Evolutionary conservation across 2,797 vertebrate genomes (phyloP), one percentile per base, ranked within the genome.

Genomic region (Sebastes variabilis): DNA sequence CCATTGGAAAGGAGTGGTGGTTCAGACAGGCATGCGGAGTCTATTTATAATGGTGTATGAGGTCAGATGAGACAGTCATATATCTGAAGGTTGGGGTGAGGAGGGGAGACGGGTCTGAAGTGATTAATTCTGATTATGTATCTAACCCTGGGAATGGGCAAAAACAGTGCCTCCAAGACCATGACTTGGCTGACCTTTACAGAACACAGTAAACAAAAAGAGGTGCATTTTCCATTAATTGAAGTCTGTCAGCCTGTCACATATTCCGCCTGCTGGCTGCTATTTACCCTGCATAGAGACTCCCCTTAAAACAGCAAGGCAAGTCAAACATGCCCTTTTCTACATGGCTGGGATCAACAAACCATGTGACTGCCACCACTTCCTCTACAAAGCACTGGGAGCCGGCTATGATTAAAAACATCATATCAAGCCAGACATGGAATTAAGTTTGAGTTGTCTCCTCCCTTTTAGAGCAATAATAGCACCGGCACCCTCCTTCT

Each of bases 101-200:
- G 83, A 87, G 88, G 84, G 88, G 69, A 86, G 89, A 90, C 56
- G 32, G 87, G 94, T 94, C 93, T 95, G 91, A 79, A 96, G 95
- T 97, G 96, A 97, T 98, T 98, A 96, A 98, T 98, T 98, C 95
- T 96, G 96, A 96, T 97, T 97, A 98, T 97, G 95, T 97, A 96
- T 97, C 96, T 97, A 98, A 98, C 97, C 97, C 97, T 97, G 97
- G 96, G 97, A 98, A 97, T 96, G 96, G 97, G 96, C 96, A 96
- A 95, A 97, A 97, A 96, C 95, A 96, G 91, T 93, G 96, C 95
- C 94, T 96, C 94, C 93, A 94, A 96, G 96, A 96, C 96, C 97
- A 94, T 96, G 96, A 95, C 96, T 96, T 93, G 93, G 96, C 95
- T 95, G 96, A 97, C 97, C 97, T 97, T 97, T 97, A 93, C 89